Percentiles rank a stretch among this genome's conserved stretches.
Conservation (phyloP, 2,797 vertebrate genomes). For the Carapus acus region DNA sequence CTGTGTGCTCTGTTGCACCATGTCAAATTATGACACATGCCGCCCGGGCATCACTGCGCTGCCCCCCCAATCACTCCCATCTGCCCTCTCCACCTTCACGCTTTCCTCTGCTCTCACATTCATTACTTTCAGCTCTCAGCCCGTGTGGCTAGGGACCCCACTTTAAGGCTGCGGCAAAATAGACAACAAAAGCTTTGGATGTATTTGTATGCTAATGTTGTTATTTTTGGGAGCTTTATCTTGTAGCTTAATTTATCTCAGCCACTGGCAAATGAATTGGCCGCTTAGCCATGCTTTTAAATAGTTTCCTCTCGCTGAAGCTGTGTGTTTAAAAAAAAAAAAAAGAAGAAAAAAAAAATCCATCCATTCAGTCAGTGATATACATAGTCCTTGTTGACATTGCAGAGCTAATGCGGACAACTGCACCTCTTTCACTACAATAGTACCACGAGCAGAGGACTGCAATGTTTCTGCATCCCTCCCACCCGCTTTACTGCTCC, state of each 20-base stretch:
- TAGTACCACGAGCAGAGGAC: constrained; percentile 38
- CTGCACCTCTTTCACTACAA: constrained; percentile 38
- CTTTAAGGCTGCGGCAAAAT: no score
- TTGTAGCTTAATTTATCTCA: constrained; percentile 51
- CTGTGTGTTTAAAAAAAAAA: no score
- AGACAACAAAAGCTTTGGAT: no score
- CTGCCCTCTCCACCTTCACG: constrained; percentile 15
- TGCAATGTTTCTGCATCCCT: constrained; percentile 9
- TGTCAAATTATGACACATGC: constrained; percentile 22
- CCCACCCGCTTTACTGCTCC: constrained; percentile 11
- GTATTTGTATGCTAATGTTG: constrained; percentile 8
- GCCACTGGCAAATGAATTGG: constrained; percentile 55
- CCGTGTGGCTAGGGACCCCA: constrained; percentile 7
- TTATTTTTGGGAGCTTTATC: constrained; percentile 62
- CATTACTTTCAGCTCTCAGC: constrained; percentile 4
- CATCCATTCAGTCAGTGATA: constrained; percentile 56
- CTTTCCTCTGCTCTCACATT: constrained; percentile 9
- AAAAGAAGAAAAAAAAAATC: constrained; percentile 29
- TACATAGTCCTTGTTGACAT: constrained; percentile 65
- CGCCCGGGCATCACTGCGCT: constrained; percentile 23
- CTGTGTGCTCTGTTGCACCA: constrained; percentile 12
- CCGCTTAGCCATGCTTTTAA: constrained; percentile 48
- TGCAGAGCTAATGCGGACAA: constrained; percentile 67
- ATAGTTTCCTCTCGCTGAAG: constrained; percentile 43
- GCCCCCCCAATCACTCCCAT: constrained; percentile 20